Evolutionary conservation across 2,888 invertebrate genomes (phyloP), one percentile per base, ranked within the genome.

Genomic region (Ochlodes sylvanus): DNA sequence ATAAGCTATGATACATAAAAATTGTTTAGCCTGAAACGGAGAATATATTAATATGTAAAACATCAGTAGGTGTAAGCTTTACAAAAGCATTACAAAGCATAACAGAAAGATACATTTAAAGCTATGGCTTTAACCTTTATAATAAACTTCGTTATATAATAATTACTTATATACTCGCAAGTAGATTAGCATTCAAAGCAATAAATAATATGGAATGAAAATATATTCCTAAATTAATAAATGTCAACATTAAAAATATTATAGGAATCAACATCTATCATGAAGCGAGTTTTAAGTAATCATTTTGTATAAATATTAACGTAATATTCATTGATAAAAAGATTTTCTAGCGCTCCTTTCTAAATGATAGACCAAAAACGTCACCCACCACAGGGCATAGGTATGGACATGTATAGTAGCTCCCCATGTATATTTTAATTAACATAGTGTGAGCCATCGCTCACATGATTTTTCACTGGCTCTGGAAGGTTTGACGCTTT

Each of bases 251-350:
- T 38, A 14, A 65, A 66, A 58, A 58, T 60, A 66, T 60, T 54
- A 66, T 60, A 65, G 57, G 65, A 57, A 66, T 66, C 58, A 64
- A 64, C 56, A 64, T 42, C 17, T 64, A 19, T 50, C 1, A 56
- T 0, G 55, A 63, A 63, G 63, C 42, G 27, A 55, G 42, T 15
- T 42, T 55, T 41, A 17, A 47, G 17, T 47, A 47, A 47, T 17
- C 17, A 15, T 4, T 47, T 47, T 15, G 17, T 47, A 47, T 47
- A 47, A 47, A 47, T 47, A 47, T 47, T 7, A 15, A 47, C 44
- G 6, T 6, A 47, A 17, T 17, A 7, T 17, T 47, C 7, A 17
- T 47, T 27, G 10, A 38, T n/a, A n/a, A n/a, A 12, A 9, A 38
- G 38, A 38, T 9, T 38, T 38, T 1, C 38, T 38, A 38, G 12